Conservation (phyloP, 2,797 vertebrate species). For the Gymnothorax reevesii region DNA sequence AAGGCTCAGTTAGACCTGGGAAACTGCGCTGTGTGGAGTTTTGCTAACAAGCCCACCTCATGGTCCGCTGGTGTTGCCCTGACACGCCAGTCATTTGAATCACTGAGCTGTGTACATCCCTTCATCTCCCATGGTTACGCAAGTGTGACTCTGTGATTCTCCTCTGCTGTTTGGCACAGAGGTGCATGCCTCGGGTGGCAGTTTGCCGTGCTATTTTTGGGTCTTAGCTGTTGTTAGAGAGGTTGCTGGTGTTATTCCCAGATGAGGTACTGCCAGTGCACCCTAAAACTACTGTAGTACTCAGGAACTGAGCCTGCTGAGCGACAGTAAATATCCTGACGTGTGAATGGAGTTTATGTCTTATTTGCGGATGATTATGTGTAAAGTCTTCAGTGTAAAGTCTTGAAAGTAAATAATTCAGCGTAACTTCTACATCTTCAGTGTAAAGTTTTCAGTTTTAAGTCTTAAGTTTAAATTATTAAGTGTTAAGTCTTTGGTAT, state of each 20-base stretch:
- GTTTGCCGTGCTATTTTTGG: neutral
- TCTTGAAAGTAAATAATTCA: too few relatives aligned
- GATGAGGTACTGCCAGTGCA: neutral
- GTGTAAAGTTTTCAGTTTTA: too few relatives aligned
- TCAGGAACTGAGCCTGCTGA: too few relatives aligned
- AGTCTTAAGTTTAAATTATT: too few relatives aligned
- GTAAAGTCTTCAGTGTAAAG: too few relatives aligned
- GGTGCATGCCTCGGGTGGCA: neutral
- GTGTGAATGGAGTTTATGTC: neutral
- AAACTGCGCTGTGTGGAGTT: neutral
- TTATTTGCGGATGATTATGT: too few relatives aligned
- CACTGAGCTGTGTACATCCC: slow-evolving; percentile 32
- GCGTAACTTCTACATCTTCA: too few relatives aligned
- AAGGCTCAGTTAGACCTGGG: neutral
- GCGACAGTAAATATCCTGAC: neutral
- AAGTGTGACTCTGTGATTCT: slow-evolving; percentile 24
- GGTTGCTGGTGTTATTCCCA: neutral
- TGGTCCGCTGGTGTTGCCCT: neutral
- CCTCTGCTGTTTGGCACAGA: slow-evolving; percentile 32
- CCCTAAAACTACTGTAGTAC: too few relatives aligned
- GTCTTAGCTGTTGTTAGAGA: neutral
- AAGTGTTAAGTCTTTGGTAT: too few relatives aligned
- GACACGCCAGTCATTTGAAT: slow-evolving; percentile 38
- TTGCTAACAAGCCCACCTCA: too few relatives aligned
- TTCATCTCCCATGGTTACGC: slow-evolving; percentile 42